Conservation (phyloP, 2,888 invertebrate genomes). For the Apamea anceps region DNA sequence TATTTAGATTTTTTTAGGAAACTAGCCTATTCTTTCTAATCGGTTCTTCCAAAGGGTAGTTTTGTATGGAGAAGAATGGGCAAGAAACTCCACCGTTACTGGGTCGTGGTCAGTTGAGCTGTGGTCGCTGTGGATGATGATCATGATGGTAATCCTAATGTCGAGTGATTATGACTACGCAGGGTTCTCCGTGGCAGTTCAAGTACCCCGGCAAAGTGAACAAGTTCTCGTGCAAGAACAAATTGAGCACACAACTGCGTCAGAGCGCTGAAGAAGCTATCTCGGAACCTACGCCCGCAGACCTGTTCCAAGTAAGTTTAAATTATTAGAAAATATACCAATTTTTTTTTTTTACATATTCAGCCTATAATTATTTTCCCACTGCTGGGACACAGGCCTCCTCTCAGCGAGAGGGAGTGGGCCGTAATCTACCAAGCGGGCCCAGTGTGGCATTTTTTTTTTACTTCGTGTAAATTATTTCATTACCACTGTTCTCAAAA, state of each 20-base stretch:
- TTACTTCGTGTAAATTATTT: no score
- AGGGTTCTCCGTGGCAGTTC: conserved; percentile 89
- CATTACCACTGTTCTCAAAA: no score
- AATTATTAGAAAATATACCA: neutral
- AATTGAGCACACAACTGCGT: conserved; percentile 85
- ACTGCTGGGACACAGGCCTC: no score
- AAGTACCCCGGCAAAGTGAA: conserved; percentile 88
- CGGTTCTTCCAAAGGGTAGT: neutral
- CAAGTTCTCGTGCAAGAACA: conserved; percentile 87
- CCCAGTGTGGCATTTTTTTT: no score
- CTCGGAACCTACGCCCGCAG: conserved; percentile 86
- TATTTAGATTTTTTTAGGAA: no score
- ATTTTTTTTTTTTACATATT: no score
- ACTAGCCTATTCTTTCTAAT: neutral
- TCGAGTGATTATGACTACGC: conserved; percentile 39
- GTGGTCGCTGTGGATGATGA: neutral
- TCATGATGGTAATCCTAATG: neutral
- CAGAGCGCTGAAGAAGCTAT: conserved; percentile 87
- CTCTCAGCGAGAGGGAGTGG: no score
- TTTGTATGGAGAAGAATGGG: neutral
- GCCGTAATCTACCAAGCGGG: no score
- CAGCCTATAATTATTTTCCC: no score
- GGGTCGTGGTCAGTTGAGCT: neutral
- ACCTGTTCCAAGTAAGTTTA: conserved; percentile 82
- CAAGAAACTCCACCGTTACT: neutral